Evolutionary conservation across 2,113 vertebrate genomes (phyloP), one percentile per base, ranked within the genome.

Genomic region (Synodontis membranacea): DNA sequence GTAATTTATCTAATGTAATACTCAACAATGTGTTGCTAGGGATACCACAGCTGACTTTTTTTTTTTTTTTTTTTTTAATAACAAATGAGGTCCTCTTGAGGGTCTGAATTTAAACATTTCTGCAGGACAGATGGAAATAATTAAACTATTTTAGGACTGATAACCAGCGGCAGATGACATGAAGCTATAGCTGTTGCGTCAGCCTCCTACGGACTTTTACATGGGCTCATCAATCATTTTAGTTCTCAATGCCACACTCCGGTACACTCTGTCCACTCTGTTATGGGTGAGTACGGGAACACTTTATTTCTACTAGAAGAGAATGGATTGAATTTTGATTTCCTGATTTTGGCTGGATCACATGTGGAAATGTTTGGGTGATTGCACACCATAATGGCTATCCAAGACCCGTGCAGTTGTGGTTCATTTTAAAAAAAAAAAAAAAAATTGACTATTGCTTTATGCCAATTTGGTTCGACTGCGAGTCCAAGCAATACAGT

Each of bases 21-120:
- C 80, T 80, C 72, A 87, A 89, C 86, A 85, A 39, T 84, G 78
- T 58, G 86, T 87, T 89, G 83, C 78, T 83, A 80, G 44, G 86
- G 86, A 89, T 74, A 85, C 83, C 52, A 78, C 48, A 44, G 48
- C 19, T 46, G 34, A 58, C 12, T 80, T 85, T 83, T 17, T 72
- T 79, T 62, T 62, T n/a, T n/a, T n/a, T n/a, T n/a, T 21, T 52
- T 58, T 10, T 58, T 58, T 58, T 0, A 37, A 54, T 39, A 85
- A 75, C 83, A 78, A 62, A 60, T 10, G 23, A 39, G 54, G 80
- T 70, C 28, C 74, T 68, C 44, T 3, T 62, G 80, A 85, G 83
- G 60, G 64, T 80, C 76, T 72, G 52, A 87, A 50, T 64, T 54
- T 46, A 52, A 78, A 42, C 39, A 83, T 34, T 72, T 44, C 58